Conservation (phyloP, 2,113 vertebrate species). For the Quiscalus mexicanus region DNA sequence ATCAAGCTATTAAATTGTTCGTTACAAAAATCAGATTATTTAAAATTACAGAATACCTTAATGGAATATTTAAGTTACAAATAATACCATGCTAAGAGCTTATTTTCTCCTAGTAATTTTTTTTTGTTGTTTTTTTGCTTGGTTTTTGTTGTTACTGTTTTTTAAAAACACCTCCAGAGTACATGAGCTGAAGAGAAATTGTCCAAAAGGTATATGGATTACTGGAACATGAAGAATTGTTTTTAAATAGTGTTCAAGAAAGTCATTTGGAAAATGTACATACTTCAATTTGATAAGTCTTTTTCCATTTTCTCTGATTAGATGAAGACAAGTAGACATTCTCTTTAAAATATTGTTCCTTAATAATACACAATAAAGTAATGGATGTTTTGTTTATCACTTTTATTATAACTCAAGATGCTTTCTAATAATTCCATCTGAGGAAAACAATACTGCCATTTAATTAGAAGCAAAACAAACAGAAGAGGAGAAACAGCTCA, state of each 20-base stretch:
- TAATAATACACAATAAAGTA: not conserved
- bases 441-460: not conserved
- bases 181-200: not conserved
- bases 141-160: not conserved
- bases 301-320: not conserved
- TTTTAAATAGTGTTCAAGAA: not conserved
- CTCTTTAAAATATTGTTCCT: not conserved
- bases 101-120: not conserved
- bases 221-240: not conserved
- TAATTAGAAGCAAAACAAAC: not conserved
- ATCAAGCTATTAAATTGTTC: not conserved
- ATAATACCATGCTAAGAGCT: not conserved
- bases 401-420: not conserved
- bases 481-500: not conserved
- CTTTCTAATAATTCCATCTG: not conserved
- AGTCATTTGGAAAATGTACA: not conserved
- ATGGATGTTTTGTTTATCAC: not conserved
- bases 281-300: not conserved
- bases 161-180: not conserved
- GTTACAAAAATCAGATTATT: not conserved
- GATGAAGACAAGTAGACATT: not conserved
- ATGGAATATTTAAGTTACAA: not conserved
- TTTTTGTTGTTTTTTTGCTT: not conserved
- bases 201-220: not conserved
- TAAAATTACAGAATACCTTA: not conserved